Percentiles rank a stretch among this genome's conserved stretches.
Conservation (phyloP, 2,113 vertebrate genomes). For the Ptilonorhynchus violaceus region DNA sequence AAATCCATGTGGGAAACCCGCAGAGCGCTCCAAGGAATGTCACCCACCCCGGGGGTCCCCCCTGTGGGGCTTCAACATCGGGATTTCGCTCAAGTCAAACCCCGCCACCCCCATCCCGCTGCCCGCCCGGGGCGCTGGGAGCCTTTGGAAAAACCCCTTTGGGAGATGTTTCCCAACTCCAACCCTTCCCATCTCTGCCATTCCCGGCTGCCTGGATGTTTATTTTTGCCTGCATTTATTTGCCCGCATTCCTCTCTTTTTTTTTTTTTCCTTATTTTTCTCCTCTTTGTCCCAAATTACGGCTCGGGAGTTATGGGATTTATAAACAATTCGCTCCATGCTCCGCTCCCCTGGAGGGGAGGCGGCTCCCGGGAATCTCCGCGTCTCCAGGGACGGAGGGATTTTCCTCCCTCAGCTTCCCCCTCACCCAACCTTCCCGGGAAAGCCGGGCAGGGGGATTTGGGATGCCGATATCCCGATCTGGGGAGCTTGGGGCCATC, state of each 20-base stretch:
- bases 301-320: background rate
- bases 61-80: background rate
- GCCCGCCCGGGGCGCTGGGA: accelerated
- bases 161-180: background rate
- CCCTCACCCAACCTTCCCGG: background rate
- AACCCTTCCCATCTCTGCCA: background rate
- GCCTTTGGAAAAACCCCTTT: background rate
- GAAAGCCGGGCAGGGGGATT: accelerated
- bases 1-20: background rate
- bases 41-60: background rate
- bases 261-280: background rate
- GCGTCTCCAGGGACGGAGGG: background rate
- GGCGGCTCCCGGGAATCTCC: background rate
- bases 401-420: background rate
- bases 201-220: background rate
- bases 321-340: background rate
- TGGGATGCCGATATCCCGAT: background rate
- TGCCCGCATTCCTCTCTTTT: background rate
- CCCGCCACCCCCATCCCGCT: accelerated
- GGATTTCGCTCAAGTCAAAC: background rate
- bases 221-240: background rate
- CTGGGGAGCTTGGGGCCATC: accelerated
- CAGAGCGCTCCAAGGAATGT: background rate
- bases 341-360: background rate
- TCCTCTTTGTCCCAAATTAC: background rate